Base-by-base conservation (phyloP, 2,888 invertebrate species). In the Tanypteryx hageni region DNA sequence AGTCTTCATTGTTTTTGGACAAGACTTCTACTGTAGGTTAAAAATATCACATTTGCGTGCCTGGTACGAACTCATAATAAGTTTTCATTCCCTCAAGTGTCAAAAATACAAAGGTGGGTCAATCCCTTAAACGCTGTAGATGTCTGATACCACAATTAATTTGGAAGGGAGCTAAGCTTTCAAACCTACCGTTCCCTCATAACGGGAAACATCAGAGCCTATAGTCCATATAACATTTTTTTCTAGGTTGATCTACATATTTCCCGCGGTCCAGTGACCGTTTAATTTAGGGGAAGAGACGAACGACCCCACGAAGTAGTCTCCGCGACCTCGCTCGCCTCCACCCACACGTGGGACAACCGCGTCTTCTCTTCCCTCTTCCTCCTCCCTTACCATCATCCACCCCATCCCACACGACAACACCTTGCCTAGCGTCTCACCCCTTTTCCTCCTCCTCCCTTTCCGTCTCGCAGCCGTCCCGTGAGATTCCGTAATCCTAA, bases 401-500 rank as follows among this genome's bases (percentile, higher is more conserved):
- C 14, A 0, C 59, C 13, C 57, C 84, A n/a, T 57, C 85, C 57
- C 58, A 7, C 11, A 11, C 27, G 14, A 9, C 83, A 22, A 18
- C 31, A 44, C 83, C 83, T 57, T 83, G 44, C 83, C 56, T n/a
- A 2, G 18, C 86, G 18, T 59, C 86, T 27, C 59, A 14, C 18
- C 58, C 27, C 86, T 31, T 57, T 58, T 59, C 27, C 59, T 22
- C 22, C 10, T 22, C 10, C n/a, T 31, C 4, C 86, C 85, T 18
- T 58, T 18, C 58, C 85, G 27, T 58, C n/a, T 10, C 27, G 58
- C 27, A 22, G 59, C 59, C 59, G 27, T 61, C 86, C 61, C 22
- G 61, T 31, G 86, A 86, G 86, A 86, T 86, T 86, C 86, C 86
- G 86, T 61, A 86, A 86, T 89, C 31, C 89, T 44, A 61, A 89